Evolutionary conservation across 2,797 vertebrate genomes (phyloP), one percentile per base, ranked within the genome.

Genomic region (Thamnophis elegans): DNA sequence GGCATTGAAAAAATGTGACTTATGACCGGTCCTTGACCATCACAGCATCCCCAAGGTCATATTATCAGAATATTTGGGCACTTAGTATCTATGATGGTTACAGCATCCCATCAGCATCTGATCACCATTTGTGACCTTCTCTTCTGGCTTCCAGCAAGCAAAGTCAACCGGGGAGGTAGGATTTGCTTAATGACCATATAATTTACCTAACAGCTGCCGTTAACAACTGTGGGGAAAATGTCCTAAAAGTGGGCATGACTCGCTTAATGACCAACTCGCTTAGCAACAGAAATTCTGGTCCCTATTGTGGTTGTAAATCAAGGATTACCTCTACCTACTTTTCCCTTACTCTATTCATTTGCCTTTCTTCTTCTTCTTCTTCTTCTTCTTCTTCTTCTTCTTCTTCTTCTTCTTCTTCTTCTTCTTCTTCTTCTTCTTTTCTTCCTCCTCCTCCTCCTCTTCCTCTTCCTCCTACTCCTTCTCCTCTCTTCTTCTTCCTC

Each of bases 381-480:
- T 11, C 59, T 26, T 26, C 59, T 60, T 25, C 58, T 60, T 25
- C 58, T 60, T 25, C 58, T 25, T 9, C 58, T 60, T 9, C 58
- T 60, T 9, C 58, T 60, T 9, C 59, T 60, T 9, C 59, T 26
- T 3, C 22, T 25, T 9, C 58, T 25, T 9, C 58, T 10, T 25
- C 8, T 59, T 10, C 58, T 9, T 9, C 22, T 58, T 0, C 55
- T 16, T 4, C 55, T 55, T 13, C 13, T 55, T 3, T 12, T 55
- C 14, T 12, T 55, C 1, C 12, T 55, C 4, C 12, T 16, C 4
- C 12, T 55, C 1, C 11, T 16, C 4, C 12, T 16, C 1, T 12
- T 4, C 1, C 3, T 13, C 12, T 42, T 13, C 11, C 12, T 14
- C 2, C 4, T 54, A 8, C 55, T 55, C 2, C 14, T 14, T 1